Conservation (phyloP, 2,797 vertebrate species). For the Diplodus sargus region DNA sequence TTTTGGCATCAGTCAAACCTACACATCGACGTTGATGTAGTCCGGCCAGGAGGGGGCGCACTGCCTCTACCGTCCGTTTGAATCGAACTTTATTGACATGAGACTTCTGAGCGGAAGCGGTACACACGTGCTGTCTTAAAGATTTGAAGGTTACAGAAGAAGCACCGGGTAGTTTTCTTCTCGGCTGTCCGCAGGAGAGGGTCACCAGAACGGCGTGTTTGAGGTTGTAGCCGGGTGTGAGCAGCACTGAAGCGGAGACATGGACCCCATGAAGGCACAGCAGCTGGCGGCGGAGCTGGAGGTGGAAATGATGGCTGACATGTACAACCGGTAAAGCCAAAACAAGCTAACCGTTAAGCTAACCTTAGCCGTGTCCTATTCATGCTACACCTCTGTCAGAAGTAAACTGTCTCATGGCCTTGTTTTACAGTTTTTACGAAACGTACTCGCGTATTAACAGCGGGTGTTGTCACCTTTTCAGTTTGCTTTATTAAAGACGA, state of each 20-base stretch:
- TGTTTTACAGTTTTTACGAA: not conserved
- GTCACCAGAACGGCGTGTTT: slow-evolving; percentile 22
- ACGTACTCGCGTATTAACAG: too few species aligned
- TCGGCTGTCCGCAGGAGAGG: slow-evolving; percentile 19
- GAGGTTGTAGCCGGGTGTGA: not conserved
- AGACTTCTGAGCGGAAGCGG: slow-evolving; percentile 56
- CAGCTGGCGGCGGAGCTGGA: slow-evolving; percentile 96
- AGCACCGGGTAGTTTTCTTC: not conserved
- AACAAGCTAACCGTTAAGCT: slow-evolving; percentile 28
- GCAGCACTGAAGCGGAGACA: slow-evolving; percentile 60
- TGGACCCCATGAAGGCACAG: slow-evolving; percentile 96
- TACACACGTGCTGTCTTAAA: slow-evolving; percentile 69
- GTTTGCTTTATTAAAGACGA: not conserved
- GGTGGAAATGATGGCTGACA: slow-evolving; percentile 99
- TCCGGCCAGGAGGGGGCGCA: slow-evolving; percentile 44
- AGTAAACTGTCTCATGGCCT: not conserved
- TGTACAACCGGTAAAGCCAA: slow-evolving; percentile 94
- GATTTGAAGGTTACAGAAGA: slow-evolving; percentile 75
- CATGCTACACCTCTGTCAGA: rapidly evolving
- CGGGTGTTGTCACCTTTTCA: too few species aligned
- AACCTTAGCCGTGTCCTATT: not conserved
- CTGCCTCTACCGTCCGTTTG: slow-evolving; percentile 8
- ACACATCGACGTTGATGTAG: too few species aligned
- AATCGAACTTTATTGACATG: slow-evolving; percentile 80
- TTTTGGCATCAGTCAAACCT: too few species aligned